phyloP scores from a whole-genome alignment of 2,113 vertebrate genomes.

The Mixornis gularis region DNA sequence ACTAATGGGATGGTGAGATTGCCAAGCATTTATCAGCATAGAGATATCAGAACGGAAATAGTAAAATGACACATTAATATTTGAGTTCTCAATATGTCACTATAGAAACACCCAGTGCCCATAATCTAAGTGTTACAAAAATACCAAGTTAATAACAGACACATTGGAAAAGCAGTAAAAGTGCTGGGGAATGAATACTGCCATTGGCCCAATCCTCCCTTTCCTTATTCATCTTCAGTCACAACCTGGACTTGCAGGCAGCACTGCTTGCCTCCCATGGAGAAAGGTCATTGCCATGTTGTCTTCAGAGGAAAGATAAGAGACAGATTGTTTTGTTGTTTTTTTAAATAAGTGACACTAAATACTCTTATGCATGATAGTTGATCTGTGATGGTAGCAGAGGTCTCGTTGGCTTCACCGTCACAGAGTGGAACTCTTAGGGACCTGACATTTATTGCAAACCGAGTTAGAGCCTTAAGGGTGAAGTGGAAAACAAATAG shows the following conservation, averaged over 20 bases:
- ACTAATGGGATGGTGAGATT: conserved; percentile 23
- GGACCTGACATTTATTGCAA: neutral
- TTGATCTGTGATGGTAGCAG: neutral
- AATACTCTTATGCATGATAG: neutral
- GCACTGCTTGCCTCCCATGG: neutral
- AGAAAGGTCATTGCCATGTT: neutral
- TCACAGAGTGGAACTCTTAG: neutral
- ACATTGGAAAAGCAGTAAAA: neutral
- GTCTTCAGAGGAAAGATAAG: neutral
- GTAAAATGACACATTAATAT: conserved; percentile 31
- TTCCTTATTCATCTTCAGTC: neutral
- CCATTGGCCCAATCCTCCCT: neutral
- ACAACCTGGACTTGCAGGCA: neutral
- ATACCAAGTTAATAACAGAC: neutral
- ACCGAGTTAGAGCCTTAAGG: neutral
- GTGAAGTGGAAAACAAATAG: neutral
- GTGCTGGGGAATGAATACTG: neutral
- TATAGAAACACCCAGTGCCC: neutral
- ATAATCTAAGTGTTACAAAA: conserved; percentile 16
- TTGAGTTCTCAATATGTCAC: neutral
- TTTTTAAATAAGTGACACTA: neutral
- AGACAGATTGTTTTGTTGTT: neutral
- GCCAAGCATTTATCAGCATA: conserved; percentile 18
- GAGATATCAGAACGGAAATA: conserved; percentile 29
- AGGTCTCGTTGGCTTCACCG: neutral